A percentile compares a stretch with the other conserved stretches of the same genome.
These are phyloP conservation scores for Pachypanchax playfairii DNA, from an alignment of 2,113 vertebrate species.

Conservation along the genomic window DNA sequence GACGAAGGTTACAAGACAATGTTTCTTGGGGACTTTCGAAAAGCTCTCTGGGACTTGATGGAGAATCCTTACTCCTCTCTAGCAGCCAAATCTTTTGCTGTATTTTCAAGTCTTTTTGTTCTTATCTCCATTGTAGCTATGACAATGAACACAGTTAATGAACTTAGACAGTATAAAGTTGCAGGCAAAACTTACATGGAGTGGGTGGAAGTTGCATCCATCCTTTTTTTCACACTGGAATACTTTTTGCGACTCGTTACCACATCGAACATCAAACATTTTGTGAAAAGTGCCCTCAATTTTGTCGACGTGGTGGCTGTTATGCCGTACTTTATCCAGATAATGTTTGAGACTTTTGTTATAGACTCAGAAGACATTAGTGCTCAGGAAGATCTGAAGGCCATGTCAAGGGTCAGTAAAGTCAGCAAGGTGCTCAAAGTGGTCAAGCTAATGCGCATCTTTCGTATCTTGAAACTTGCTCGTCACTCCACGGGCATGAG, in stretches of 20 bases:
- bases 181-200: slow-evolving; percentile 85
- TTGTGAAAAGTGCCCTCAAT: slow-evolving; percentile 85
- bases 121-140: slow-evolving; percentile 90
- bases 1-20: slow-evolving; percentile 79
- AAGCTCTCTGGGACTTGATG: slow-evolving; percentile 85
- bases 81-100: slow-evolving; percentile 86
- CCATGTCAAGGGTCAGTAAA: slow-evolving; percentile 87
- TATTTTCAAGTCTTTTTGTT: slow-evolving; percentile 89
- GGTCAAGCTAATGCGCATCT: slow-evolving; percentile 90
- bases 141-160: slow-evolving; percentile 88
- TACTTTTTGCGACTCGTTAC: slow-evolving; percentile 86
- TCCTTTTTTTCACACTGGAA: slow-evolving; percentile 88
- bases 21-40: slow-evolving; percentile 80
- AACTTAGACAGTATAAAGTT: slow-evolving; percentile 81
- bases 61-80: slow-evolving; percentile 90
- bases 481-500: slow-evolving; percentile 90
- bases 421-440: slow-evolving; percentile 91
- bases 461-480: slow-evolving; percentile 90
- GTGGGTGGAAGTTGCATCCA: slow-evolving; percentile 83
- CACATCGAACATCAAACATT: slow-evolving; percentile 83
- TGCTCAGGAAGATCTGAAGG: slow-evolving; percentile 85
- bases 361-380: slow-evolving; percentile 70
- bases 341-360: slow-evolving; percentile 84
- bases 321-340: slow-evolving; percentile 89
- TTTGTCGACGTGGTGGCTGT: slow-evolving; percentile 89